Evolutionary conservation across 2,113 vertebrate genomes (phyloP).

Genomic region (Ascaphus truei): DNA sequence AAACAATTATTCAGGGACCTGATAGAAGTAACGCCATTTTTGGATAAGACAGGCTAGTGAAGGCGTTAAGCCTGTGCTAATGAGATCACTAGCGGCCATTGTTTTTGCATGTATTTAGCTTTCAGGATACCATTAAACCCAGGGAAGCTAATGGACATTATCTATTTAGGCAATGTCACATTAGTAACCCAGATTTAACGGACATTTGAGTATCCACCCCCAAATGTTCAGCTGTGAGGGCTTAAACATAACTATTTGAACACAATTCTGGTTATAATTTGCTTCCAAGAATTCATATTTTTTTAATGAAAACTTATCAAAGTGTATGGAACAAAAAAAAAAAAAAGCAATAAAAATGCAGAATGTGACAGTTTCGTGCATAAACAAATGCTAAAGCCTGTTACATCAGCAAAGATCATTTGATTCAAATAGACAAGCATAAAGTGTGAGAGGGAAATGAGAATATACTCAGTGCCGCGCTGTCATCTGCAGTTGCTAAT

Average conservation of each 20-base stretch:
- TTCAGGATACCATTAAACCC: too few species aligned
- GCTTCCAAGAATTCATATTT: conserved; percentile 11
- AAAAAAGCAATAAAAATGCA: conserved; percentile 29
- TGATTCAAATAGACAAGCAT: conserved; percentile 34
- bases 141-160: too few species aligned
- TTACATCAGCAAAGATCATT: conserved; percentile 25
- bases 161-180: too few species aligned
- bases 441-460: conserved; percentile 29
- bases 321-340: conserved; percentile 6
- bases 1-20: too few species aligned
- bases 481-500: conserved; percentile 31
- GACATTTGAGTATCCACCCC: too few species aligned
- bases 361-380: conserved; percentile 22
- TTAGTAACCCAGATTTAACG: too few species aligned
- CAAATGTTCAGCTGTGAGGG: not conserved
- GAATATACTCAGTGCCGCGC: conserved; percentile 25
- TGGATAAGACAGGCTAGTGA: too few species aligned
- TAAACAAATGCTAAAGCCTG: conserved; percentile 20
- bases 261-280: not conserved
- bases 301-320: conserved; percentile 17
- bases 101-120: too few species aligned
- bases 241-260: not conserved
- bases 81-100: too few species aligned
- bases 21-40: too few species aligned
- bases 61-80: too few species aligned